Evolutionary conservation across 2,113 vertebrate species (phyloP).

Genomic region (Vidua macroura): DNA sequence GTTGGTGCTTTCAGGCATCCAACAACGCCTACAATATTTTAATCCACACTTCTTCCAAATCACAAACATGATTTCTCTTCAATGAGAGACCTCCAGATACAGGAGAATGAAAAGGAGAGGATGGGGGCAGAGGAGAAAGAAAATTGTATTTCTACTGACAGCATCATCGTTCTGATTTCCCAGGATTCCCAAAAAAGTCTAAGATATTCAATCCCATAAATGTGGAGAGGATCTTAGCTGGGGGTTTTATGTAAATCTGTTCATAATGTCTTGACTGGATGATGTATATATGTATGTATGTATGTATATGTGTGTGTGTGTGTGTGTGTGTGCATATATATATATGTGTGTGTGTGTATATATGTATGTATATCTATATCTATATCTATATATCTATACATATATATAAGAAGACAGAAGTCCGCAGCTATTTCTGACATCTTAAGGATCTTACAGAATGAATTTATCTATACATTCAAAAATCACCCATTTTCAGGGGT

Average conservation of each 20-base stretch:
- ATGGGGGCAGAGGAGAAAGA: background rate
- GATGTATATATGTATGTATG: no score
- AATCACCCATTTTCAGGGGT: background rate
- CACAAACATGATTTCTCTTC: background rate
- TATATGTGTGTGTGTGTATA: no score
- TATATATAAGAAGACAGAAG: background rate
- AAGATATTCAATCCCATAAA: background rate
- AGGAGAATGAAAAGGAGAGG: background rate
- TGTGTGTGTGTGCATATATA: no score
- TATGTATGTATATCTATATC: no score
- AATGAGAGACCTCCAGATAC: background rate
- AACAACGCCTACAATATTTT: slow-evolving; percentile 16
- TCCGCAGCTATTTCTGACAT: background rate
- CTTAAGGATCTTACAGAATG: background rate
- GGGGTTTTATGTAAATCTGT: background rate
- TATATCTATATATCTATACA: no score
- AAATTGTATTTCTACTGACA: background rate
- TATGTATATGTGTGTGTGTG: no score
- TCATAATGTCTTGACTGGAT: background rate
- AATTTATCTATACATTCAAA: background rate
- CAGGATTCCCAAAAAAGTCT: background rate
- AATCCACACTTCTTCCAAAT: background rate
- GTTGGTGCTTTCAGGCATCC: background rate
- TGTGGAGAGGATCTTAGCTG: background rate
- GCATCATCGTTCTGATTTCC: background rate